phyloP scores from a whole-genome alignment of 2,888 invertebrate genomes.

The Petrolisthes cinctipes region DNA sequence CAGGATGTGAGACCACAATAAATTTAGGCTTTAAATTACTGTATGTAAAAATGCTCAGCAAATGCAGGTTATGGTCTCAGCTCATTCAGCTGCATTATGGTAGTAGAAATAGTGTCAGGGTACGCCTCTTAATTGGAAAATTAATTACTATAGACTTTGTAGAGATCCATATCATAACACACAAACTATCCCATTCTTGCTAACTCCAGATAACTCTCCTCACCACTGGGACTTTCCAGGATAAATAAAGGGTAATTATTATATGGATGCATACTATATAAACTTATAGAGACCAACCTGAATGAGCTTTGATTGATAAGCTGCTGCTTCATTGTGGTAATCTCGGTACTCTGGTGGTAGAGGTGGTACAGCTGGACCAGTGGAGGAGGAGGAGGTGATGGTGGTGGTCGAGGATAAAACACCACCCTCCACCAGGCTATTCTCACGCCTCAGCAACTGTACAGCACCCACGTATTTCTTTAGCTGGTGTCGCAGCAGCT shows the following conservation, averaged over 20 bases:
- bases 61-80: too few relatives aligned
- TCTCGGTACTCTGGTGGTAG: constrained; percentile 67
- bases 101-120: too few relatives aligned
- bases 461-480: constrained; percentile 90
- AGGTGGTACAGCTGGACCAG: constrained; percentile 27
- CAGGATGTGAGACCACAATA: too few relatives aligned
- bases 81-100: too few relatives aligned
- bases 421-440: constrained; percentile 13
- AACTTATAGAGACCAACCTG: constrained; percentile 70
- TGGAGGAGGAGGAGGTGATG: constrained; percentile 9
- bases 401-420: neutral
- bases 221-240: too few relatives aligned
- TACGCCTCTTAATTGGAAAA: neutral
- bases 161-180: neutral
- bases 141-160: neutral
- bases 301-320: constrained; percentile 87
- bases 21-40: too few relatives aligned
- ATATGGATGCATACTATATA: too few relatives aligned
- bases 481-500: constrained; percentile 84
- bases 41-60: too few relatives aligned
- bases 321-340: constrained; percentile 78
- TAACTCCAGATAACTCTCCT: too few relatives aligned
- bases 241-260: too few relatives aligned
- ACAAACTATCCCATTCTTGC: neutral
- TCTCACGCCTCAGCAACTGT: constrained; percentile 78